Percentiles rank a stretch among this genome's conserved stretches.
Evolutionary conservation across 2,797 vertebrate genomes (phyloP).

Genomic region (Hybognathus amarus): DNA sequence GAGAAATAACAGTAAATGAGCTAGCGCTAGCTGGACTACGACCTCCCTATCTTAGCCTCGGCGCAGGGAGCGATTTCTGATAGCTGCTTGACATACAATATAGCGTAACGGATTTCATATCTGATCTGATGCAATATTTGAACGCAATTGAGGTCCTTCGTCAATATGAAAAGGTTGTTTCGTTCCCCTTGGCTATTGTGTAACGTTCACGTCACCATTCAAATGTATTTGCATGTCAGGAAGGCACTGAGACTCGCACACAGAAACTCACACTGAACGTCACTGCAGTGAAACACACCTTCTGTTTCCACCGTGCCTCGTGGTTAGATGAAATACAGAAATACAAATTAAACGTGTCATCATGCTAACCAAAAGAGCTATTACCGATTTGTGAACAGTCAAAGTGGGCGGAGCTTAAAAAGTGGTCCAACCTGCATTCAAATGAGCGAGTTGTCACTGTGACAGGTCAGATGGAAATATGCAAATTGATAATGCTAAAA

Average conservation of each 20-base stretch:
- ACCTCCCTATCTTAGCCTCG: conserved; percentile 65
- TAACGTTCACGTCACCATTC: conserved; percentile 76
- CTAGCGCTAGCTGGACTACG: conserved; percentile 53
- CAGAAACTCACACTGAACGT: conserved; percentile 66
- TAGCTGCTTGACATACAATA: conserved; percentile 47
- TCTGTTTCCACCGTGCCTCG: conserved; percentile 59
- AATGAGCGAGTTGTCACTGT: conserved; percentile 63
- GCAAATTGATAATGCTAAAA: conserved; percentile 72
- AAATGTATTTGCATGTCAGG: conserved; percentile 77
- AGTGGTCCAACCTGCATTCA: conserved; percentile 67
- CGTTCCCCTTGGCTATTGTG: conserved; percentile 67
- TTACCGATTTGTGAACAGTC: conserved; percentile 42
- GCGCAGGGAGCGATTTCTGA: conserved; percentile 59
- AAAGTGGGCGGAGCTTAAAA: conserved; percentile 43
- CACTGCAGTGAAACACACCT: conserved; percentile 64
- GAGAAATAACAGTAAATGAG: conserved; percentile 61
- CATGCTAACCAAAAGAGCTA: conserved; percentile 27
- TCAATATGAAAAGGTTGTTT: conserved; percentile 52
- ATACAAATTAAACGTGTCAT: conserved; percentile 46
- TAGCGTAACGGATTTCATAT: conserved; percentile 44
- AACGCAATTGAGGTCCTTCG: conserved; percentile 63
- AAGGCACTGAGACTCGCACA: conserved; percentile 82
- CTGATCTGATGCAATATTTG: conserved; percentile 53
- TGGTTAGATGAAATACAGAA: conserved; percentile 47
- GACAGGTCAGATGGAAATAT: conserved; percentile 67